These are phyloP conservation scores for Pitangus sulphuratus DNA, from an alignment of 2,797 vertebrate genomes.

Conservation along the genomic window DNA sequence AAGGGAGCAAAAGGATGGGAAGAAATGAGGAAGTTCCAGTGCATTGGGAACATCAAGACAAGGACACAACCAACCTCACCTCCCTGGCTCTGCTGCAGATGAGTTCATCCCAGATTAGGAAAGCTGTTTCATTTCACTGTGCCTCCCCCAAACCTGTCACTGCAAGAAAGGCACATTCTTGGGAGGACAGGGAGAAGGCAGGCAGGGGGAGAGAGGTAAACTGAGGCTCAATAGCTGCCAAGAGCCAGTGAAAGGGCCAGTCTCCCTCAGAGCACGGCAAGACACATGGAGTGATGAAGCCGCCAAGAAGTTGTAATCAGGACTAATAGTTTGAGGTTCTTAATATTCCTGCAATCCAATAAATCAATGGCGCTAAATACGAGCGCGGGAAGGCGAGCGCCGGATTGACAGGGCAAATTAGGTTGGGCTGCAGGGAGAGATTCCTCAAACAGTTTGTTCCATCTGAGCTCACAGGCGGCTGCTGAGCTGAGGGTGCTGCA, in stretches of 20 bases:
- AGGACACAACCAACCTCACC: neutral
- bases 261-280: fast-evolving
- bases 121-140: neutral
- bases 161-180: fast-evolving
- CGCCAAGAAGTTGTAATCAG: conserved; percentile 30
- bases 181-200: neutral
- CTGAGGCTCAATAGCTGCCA: neutral
- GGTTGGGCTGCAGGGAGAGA: neutral
- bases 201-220: neutral
- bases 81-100: neutral
- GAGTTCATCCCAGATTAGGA: neutral
- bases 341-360: conserved; percentile 53
- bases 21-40: neutral
- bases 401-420: conserved; percentile 38
- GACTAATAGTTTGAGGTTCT: conserved; percentile 51
- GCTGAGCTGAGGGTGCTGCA: neutral
- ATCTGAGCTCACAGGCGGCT: conserved; percentile 9
- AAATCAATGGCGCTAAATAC: conserved; percentile 44
- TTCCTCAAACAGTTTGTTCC: conserved; percentile 25
- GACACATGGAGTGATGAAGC: conserved; percentile 39
- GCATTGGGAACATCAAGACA: neutral
- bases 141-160: fast-evolving
- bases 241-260: neutral
- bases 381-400: neutral
- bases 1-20: neutral